Base-by-base conservation (phyloP, 1,140 invertebrate species). In the Meloidogyne exigua region DNA sequence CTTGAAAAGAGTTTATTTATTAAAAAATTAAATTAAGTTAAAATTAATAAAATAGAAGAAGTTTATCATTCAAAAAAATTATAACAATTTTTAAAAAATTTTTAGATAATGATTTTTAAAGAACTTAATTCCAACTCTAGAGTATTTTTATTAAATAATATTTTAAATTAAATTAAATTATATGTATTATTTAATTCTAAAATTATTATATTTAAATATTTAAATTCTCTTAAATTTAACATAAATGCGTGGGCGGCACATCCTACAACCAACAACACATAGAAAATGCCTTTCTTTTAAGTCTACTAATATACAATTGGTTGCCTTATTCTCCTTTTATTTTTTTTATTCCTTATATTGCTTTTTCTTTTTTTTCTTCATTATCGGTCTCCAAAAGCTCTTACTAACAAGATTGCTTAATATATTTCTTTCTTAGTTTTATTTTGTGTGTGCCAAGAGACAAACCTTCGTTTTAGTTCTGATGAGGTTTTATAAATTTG, bases 391-490 rank as follows among this genome's bases (percentile, higher is more conserved):
- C 7, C n/a, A n/a, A 21, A 57, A 57, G 49, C 49, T n/a, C n/a
- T n/a, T 49, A 49, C 44, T 57, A 57, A 57, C 49, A n/a, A 57
- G 49, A 57, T 57, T 49, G 49, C 49, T n/a, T n/a, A n/a, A 57
- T 57, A n/a, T 57, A 57, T 18, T n/a, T 7, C 21, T n/a, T n/a
- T 32, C 28, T 32, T 32, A 32, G n/a, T n/a, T n/a, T 57, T 9
- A 9, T 39, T 39, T 57, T n/a, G 49, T 57, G 13, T 57, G 49
- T 57, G 49, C 49, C 49, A 57, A 32, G 28, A 57, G 49, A 57
- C 49, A 57, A 57, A 57, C 49, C 49, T 57, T 57, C 49, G 49
- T 57, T 57, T 4, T n/a, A 57, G 49, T 44, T 44, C 42, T 1
- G 0, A 57, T 57, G n/a, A n/a, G 4, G 7, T 57, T n/a, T 39